Base-by-base conservation (phyloP, 2,888 invertebrate genomes). In the Strigamia transsilvanica region DNA sequence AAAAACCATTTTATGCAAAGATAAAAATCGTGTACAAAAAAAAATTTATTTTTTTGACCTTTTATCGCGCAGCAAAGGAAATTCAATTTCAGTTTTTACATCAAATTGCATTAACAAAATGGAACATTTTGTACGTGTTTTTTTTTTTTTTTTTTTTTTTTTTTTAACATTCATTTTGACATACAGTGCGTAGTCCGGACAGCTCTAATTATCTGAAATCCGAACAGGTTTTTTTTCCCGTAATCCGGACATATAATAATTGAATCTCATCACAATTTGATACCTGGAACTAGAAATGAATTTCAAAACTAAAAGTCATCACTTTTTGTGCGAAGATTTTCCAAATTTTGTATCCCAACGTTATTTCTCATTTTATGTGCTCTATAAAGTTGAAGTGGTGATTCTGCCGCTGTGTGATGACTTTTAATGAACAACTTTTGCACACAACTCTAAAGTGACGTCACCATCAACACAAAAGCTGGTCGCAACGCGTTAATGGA, bases 401-500 rank as follows among this genome's bases (percentile, higher is more conserved):
- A 56, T 38, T 18, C 73, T 27, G 73, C 15, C 73, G 73, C 27
- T 9, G 10, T 13, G n/a, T 12, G 73, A 73, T 73, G 27, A 32
- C 13, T 73, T 73, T 73, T 32, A 73, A 73, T 73, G 73, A 73
- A 73, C 27, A 73, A 73, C 73, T 23, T 73, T 66, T 56, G 18
- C n/a, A 56, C 56, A 56, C 73, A 73, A 32, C 73, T 32, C 27
- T 61, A 18, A 46, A 46, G 32, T 32, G 73, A n/a, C 73, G 73
- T 73, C 73, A 73, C 23, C 73, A 27, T 27, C 27, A 27, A n/a
- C 73, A 73, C 73, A 73, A 73, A 73, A 73, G 73, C 73, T 12
- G 73, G 23, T 73, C 12, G 73, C 73, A 13, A 73, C 12, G 73
- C 12, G 73, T 27, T 73, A n/a, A 73, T 73, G 73, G 73, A 73